phyloP scores from a whole-genome alignment of 1,140 invertebrate species.

The Philopotamus ludificatus region DNA sequence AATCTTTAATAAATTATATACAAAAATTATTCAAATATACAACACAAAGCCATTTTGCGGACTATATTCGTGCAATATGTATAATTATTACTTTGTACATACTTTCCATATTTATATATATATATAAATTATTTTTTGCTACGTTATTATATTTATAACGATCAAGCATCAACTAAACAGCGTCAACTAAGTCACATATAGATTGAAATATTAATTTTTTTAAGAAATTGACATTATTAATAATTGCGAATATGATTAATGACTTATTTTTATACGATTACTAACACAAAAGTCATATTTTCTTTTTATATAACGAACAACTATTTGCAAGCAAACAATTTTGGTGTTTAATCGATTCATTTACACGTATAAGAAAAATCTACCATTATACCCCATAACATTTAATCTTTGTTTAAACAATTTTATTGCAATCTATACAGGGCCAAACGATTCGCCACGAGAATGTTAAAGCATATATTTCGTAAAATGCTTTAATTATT shows the following conservation, averaged over 20 bases:
- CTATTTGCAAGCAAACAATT: background rate
- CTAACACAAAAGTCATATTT: background rate
- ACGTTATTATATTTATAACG: no score
- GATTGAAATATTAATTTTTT: slow-evolving; percentile 6
- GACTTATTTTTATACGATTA: slow-evolving; percentile 14
- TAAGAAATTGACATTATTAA: slow-evolving; percentile 33
- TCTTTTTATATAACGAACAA: background rate
- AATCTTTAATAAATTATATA: no score
- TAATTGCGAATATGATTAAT: slow-evolving; percentile 27
- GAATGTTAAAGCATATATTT: slow-evolving; percentile 10
- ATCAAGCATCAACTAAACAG: slow-evolving; percentile 1
- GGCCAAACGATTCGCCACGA: background rate
- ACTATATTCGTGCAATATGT: no score
- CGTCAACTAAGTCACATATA: slow-evolving; percentile 3
- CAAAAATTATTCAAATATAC: no score
- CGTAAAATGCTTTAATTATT: background rate
- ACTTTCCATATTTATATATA: no score
- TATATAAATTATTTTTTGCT: no score
- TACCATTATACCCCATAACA: slow-evolving; percentile 35
- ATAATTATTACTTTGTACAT: no score
- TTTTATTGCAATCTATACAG: background rate
- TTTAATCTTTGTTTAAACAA: slow-evolving; percentile 30
- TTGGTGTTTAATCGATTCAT: background rate
- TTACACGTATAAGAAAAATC: background rate
- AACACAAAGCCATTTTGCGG: no score